Evolutionary conservation across 2,797 vertebrate genomes (phyloP).

Genomic region (Rhinatrema bivittatum): DNA sequence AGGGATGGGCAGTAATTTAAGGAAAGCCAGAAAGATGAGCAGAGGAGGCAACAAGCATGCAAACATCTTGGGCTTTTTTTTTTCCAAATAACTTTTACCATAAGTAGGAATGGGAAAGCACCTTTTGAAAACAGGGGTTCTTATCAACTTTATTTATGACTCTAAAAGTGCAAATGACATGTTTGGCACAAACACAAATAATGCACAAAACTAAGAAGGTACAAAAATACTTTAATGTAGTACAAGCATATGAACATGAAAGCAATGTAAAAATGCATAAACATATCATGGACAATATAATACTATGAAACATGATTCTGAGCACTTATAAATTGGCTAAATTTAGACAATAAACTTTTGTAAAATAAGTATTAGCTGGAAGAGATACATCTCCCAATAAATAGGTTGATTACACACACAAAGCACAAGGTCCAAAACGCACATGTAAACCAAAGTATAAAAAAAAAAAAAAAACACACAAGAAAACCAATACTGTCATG

Average conservation of each 20-base stretch:
- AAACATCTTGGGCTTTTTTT: too few species aligned
- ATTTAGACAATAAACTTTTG: slow-evolving; percentile 18
- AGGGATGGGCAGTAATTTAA: too few species aligned
- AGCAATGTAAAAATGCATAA: slow-evolving; percentile 29
- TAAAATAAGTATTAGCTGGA: slow-evolving; percentile 11
- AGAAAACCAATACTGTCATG: slow-evolving; percentile 22
- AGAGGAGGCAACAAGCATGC: too few species aligned
- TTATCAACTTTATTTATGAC: too few species aligned
- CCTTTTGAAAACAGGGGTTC: too few species aligned
- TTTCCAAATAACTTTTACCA: too few species aligned
- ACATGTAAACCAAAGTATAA: slow-evolving; percentile 28
- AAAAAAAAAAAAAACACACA: slow-evolving; percentile 40
- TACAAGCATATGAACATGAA: slow-evolving; percentile 34
- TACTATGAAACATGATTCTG: slow-evolving; percentile 25
- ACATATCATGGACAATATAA: slow-evolving; percentile 22
- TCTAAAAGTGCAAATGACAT: too few species aligned
- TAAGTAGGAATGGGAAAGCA: too few species aligned
- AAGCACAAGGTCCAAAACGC: slow-evolving; percentile 8
- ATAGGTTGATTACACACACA: slow-evolving; percentile 15
- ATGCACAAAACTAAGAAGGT: slow-evolving; percentile 43
- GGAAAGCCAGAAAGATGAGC: too few species aligned
- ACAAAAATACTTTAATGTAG: slow-evolving; percentile 62
- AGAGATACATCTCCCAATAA: slow-evolving; percentile 7
- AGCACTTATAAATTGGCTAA: slow-evolving; percentile 23
- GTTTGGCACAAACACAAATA: slow-evolving; percentile 38